A percentile compares a stretch with the other conserved stretches of the same genome.
Evolutionary conservation across 1,140 invertebrate species (phyloP).

Genomic region (Ceratitis capitata): DNA sequence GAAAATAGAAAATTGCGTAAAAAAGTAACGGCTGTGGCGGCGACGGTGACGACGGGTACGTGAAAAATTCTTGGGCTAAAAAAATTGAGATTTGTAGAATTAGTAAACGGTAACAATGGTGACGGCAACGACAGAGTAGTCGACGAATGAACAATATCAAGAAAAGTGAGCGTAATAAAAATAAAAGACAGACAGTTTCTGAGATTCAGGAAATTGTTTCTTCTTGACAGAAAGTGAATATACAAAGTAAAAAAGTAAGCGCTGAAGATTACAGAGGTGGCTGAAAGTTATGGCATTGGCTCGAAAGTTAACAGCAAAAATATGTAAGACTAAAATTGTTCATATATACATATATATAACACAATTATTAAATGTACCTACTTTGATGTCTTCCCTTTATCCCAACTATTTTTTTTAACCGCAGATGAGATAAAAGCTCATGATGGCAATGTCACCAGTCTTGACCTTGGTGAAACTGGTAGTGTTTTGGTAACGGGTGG

Average conservation of each 20-base stretch:
- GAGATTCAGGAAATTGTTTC: background rate
- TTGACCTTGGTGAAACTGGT: constrained; percentile 88
- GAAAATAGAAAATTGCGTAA: constrained; percentile 41
- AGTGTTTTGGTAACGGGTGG: constrained; percentile 95
- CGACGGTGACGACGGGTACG: background rate
- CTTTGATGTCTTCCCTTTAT: too few relatives aligned
- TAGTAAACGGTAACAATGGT: background rate
- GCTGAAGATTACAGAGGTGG: constrained; percentile 38
- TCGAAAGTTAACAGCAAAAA: constrained; percentile 49
- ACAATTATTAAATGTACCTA: too few relatives aligned
- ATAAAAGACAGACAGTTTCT: background rate
- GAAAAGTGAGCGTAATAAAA: background rate
- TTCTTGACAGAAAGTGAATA: background rate
- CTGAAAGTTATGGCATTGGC: constrained; percentile 49
- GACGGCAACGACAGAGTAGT: background rate
- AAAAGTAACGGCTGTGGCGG: constrained; percentile 22
- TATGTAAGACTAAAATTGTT: constrained; percentile 45
- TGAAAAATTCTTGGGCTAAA: constrained; percentile 39
- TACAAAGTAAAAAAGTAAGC: background rate
- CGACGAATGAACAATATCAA: background rate
- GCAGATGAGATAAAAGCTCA: constrained; percentile 89
- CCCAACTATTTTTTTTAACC: background rate
- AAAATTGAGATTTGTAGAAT: constrained; percentile 37
- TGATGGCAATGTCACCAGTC: constrained; percentile 82
- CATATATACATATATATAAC: background rate